Evolutionary conservation across 2,888 invertebrate species (phyloP).

Genomic region (Catotricha subobsoleta): DNA sequence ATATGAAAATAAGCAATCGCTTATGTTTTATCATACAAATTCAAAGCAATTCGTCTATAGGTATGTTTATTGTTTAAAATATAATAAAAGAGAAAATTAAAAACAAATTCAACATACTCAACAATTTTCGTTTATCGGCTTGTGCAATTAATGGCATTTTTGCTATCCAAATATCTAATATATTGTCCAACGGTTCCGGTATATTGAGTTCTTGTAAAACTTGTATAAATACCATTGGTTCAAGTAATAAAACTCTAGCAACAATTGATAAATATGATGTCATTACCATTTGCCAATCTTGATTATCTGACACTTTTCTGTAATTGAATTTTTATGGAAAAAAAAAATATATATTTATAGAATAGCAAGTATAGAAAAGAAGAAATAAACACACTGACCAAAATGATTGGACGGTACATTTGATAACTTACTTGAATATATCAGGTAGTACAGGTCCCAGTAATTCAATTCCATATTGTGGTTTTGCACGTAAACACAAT

Average conservation of each 20-base stretch:
- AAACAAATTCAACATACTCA: conserved; percentile 41
- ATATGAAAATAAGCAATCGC: too few species aligned
- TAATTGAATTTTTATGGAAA: conserved; percentile 11
- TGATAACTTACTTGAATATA: conserved; percentile 37
- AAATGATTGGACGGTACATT: too few species aligned
- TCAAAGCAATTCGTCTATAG: too few species aligned
- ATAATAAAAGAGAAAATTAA: too few species aligned
- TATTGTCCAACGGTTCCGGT: conserved; percentile 45
- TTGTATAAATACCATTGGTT: conserved; percentile 44
- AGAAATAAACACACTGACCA: too few species aligned
- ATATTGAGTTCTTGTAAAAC: conserved; percentile 33
- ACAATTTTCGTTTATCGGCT: conserved; percentile 63
- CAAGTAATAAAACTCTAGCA: conserved; percentile 56
- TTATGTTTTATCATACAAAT: too few species aligned
- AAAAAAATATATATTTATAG: conserved; percentile 3
- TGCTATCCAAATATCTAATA: conserved; percentile 61
- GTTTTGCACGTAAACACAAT: conserved; percentile 54
- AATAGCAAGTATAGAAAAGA: not conserved
- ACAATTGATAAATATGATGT: conserved; percentile 61
- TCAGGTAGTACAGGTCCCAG: conserved; percentile 43
- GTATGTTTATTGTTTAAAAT: too few species aligned
- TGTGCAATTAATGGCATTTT: conserved; percentile 63
- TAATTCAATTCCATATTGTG: conserved; percentile 52
- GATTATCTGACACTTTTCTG: conserved; percentile 47
- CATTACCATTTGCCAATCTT: conserved; percentile 55